Base-by-base conservation (phyloP, 2,888 invertebrate species). In the Lucinisca nassula region DNA sequence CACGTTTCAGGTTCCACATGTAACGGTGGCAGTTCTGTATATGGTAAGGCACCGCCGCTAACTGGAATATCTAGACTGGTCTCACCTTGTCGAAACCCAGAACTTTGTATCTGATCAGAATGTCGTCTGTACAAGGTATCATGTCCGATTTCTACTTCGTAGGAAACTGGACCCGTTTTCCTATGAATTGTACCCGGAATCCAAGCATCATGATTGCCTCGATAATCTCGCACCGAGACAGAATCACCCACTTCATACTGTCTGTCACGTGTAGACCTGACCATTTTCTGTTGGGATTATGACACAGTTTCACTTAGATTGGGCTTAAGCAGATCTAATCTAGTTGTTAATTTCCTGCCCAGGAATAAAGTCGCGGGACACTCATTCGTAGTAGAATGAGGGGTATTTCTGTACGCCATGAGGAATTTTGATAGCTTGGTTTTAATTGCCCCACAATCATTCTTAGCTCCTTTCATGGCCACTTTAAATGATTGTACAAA, bases 161-260 rank as follows among this genome's bases (percentile, higher is more conserved):
- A 88, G 3, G 88, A 86, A 14, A 84, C 74, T 21, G 85, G 85
- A 32, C 84, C 84, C 0, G 74, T 72, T 78, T 78, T 77, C 30
- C 27, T 17, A 2, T 27, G 12, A 6, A 83, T 67, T 4, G 24
- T 83, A 27, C 83, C 85, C 24, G 73, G 70, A 2, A 67, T 72
- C 84, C 88, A 79, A 55, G 74, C 85, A n/a, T 75, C 76, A 2
- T 45, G n/a, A 14, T 40, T 12, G 10, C n/a, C 27, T 27, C 83
- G 75, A 76, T 86, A 86, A 79, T 86, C 82, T 30, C 86, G 61
- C 4, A 83, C 70, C 2, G 74, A n/a, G 2, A 83, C 82, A 49
- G 37, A 70, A 70, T 86, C 40, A n/a, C 84, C 80, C 17, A 40
- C 1, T 35, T 76, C 55, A 35, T 67, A 84, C 6, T 35, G 14